A percentile compares a stretch with the other conserved stretches of the same genome.
These are phyloP conservation scores for Siniperca obscura DNA, from an alignment of 2,797 vertebrate genomes.

Conservation along the genomic window DNA sequence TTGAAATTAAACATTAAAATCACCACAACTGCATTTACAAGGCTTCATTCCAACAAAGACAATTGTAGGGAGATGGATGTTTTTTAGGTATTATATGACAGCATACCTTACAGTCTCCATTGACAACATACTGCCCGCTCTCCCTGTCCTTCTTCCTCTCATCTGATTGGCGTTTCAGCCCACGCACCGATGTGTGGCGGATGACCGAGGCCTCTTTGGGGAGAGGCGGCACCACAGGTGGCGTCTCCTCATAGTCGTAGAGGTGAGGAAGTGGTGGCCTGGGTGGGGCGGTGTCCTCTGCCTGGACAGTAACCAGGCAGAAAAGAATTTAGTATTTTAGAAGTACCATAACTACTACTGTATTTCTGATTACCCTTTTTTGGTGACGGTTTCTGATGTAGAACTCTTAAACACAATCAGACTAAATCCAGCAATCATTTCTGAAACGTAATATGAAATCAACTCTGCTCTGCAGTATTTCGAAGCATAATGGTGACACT, in stretches of 20 bases:
- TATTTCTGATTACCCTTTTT: neutral
- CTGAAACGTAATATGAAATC: neutral
- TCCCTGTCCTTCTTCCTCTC: conserved; percentile 95
- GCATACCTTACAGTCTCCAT: conserved; percentile 87
- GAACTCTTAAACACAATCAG: neutral
- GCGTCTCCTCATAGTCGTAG: conserved; percentile 93
- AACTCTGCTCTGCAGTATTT: neutral
- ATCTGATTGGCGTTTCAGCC: conserved; percentile 95
- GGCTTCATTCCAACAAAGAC: neutral
- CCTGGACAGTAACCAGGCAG: conserved; percentile 50
- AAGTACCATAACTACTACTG: neutral
- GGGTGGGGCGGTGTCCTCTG: conserved; percentile 92
- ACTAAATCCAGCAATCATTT: neutral
- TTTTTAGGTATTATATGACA: neutral
- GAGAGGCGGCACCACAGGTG: conserved; percentile 93
- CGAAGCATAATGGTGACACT: conserved; percentile 67
- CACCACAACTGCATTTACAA: neutral
- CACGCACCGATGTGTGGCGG: conserved; percentile 95
- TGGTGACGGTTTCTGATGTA: neutral
- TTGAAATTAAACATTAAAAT: neutral
- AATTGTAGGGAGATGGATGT: neutral
- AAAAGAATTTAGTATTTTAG: neutral
- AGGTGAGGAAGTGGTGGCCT: conserved; percentile 93
- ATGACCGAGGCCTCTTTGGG: conserved; percentile 93
- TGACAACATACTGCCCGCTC: conserved; percentile 86